Base-by-base conservation (phyloP, 2,888 invertebrate species). In the Protodeltote pygarga region DNA sequence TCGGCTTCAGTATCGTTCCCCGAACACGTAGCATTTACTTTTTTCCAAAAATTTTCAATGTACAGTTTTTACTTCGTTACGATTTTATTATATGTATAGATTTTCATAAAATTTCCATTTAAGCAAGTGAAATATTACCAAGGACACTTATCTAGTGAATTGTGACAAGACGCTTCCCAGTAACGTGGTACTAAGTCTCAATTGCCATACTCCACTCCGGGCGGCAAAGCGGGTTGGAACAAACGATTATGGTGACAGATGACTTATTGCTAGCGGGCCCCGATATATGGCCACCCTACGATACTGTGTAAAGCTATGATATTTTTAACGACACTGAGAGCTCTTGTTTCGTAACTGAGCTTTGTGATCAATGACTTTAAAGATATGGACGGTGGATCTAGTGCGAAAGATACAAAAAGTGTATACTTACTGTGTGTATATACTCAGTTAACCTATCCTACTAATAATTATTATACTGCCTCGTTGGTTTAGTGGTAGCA, bases 171-270 rank as follows among this genome's bases (percentile, higher is more conserved):
- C 28, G 33, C 35, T 31, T 34, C 15, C 13, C 17, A 21, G 50
- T 34, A 45, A 52, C 40, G 60, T 55, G 54, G 51, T 47, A 53
- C 46, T 59, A 37, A 60, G 32, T 64, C 55, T 55, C 53, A 53
- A 60, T 72, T 66, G 66, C 67, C 60, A 59, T 65, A 69, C 67
- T 60, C 60, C 51, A 45, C 53, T 61, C 59, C 45, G 46, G 65
- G 58, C 68, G 50, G 68, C 66, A 67, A 73, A 76, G 67, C 71
- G 77, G 63, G 73, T 72, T 61, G 71, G 75, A 78, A 79, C 75
- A 79, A 79, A 78, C 77, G 75, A 79, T 80, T 75, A 81, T 77
- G 65, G 75, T 59, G 76, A 76, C 76, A 79, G 65, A 70, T 79
- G 79, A 77, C 79, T 78, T 81, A 75, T 71, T 62, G 74, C 66